Evolutionary conservation across 1,140 invertebrate species (phyloP).

Genomic region (Forficula auricularia): DNA sequence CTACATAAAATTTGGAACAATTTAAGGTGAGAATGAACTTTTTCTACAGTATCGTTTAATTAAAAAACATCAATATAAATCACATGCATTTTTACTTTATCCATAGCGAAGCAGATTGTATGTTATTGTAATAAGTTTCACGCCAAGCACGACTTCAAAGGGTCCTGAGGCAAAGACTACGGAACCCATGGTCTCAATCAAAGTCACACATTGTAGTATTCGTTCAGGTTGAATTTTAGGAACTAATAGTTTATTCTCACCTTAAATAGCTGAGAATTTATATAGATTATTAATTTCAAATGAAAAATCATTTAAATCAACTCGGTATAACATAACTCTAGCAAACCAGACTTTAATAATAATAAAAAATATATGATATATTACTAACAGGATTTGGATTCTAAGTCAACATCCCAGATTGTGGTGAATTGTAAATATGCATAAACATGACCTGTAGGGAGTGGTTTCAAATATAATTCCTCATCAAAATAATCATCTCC

Average conservation of each 20-base stretch:
- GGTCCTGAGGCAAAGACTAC: too few species aligned
- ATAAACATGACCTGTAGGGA: conserved; percentile 59
- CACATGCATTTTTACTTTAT: too few species aligned
- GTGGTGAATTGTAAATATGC: conserved; percentile 75
- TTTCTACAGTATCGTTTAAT: too few species aligned
- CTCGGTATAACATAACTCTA: conserved; percentile 7
- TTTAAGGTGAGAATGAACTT: too few species aligned
- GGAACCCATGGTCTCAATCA: too few species aligned
- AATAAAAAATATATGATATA: conserved; percentile 9
- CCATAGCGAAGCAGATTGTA: too few species aligned
- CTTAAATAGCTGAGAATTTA: conserved; percentile 13
- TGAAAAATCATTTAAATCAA: conserved; percentile 5
- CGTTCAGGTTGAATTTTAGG: background rate
- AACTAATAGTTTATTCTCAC: conserved; percentile 12
- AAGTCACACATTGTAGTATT: too few species aligned
- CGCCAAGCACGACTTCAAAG: too few species aligned
- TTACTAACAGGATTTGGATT: conserved; percentile 35
- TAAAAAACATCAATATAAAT: too few species aligned
- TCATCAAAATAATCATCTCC: conserved; percentile 50
- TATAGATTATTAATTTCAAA: conserved; percentile 7
- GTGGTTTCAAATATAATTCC: conserved; percentile 61
- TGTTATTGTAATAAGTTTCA: too few species aligned
- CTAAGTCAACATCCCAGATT: conserved; percentile 37
- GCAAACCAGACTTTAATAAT: conserved; percentile 5
- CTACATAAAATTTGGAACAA: too few species aligned